phyloP scores from a whole-genome alignment of 2,113 vertebrate genomes.

The Myiopsitta monachus region DNA sequence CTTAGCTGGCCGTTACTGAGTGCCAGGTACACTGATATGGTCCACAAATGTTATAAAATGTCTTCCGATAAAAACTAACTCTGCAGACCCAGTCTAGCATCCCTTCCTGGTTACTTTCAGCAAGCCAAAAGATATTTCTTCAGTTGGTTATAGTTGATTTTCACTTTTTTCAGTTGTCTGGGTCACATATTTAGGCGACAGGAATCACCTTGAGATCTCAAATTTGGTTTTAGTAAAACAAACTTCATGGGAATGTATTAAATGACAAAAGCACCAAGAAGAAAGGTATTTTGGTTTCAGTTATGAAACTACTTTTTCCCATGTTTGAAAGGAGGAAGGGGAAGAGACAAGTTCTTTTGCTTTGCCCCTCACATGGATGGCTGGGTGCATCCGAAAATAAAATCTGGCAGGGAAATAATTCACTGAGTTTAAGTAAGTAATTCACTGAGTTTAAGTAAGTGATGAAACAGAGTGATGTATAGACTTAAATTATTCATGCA shows the following conservation, averaged over 20 bases:
- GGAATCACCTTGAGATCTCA: not conserved
- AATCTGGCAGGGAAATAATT: conserved; percentile 51
- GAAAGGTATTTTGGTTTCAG: not conserved
- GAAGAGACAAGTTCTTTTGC: not conserved
- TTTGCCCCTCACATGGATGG: not conserved
- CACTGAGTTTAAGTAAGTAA: conserved; percentile 41
- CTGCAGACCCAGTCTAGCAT: not conserved
- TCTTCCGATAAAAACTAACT: not conserved
- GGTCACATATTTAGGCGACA: not conserved
- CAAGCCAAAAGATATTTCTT: not conserved
- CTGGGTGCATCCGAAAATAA: conserved; percentile 35
- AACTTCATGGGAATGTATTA: not conserved
- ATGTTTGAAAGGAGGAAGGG: not conserved
- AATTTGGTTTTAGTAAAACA: not conserved
- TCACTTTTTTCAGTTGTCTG: not conserved
- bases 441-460: conserved; percentile 43
- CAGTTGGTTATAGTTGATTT: not conserved
- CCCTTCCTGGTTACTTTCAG: not conserved
- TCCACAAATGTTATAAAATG: not conserved
- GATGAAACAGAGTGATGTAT: conserved; percentile 52
- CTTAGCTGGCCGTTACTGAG: not conserved
- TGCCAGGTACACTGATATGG: not conserved
- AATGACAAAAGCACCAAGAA: not conserved
- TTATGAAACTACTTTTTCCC: not conserved
- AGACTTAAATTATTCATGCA: conserved; percentile 43